Percentiles rank a stretch among this genome's conserved stretches.
phyloP scores from a whole-genome alignment of 2,113 vertebrate species.

The Grus americana region DNA sequence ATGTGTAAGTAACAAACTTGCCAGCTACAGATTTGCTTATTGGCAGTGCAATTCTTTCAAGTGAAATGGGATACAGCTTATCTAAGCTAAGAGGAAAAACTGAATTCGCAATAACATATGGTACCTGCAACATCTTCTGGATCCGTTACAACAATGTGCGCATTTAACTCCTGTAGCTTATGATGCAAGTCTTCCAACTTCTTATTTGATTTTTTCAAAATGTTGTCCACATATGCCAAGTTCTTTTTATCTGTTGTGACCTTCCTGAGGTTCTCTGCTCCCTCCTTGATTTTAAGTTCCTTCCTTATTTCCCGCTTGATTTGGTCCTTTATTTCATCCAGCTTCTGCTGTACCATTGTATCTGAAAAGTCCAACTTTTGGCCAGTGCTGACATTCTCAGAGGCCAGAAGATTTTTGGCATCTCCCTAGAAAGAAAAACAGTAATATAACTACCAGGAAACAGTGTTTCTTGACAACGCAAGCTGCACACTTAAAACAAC shows the following conservation, averaged over 20 bases:
- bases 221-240: constrained; percentile 97
- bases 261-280: constrained; percentile 95
- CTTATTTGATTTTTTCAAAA: constrained; percentile 98
- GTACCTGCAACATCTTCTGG: constrained; percentile 93
- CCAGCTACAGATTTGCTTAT: rapidly evolving
- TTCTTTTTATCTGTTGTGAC: constrained; percentile 99
- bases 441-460: constrained; percentile 30
- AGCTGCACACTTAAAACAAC: background rate
- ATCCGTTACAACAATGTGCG: constrained; percentile 96
- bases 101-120: background rate
- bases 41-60: background rate
- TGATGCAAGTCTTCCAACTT: constrained; percentile 97
- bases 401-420: constrained; percentile 84
- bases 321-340: constrained; percentile 96
- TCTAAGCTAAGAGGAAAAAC: background rate
- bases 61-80: background rate
- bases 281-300: constrained; percentile 99
- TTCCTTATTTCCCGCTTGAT: constrained; percentile 98
- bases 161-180: constrained; percentile 96
- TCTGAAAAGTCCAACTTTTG: constrained; percentile 93
- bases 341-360: constrained; percentile 93
- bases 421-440: constrained; percentile 83
- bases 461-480: background rate
- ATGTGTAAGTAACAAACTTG: background rate
- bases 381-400: constrained; percentile 86